phyloP scores from a whole-genome alignment of 2,113 vertebrate genomes.

The Aldabrachelys gigantea region DNA sequence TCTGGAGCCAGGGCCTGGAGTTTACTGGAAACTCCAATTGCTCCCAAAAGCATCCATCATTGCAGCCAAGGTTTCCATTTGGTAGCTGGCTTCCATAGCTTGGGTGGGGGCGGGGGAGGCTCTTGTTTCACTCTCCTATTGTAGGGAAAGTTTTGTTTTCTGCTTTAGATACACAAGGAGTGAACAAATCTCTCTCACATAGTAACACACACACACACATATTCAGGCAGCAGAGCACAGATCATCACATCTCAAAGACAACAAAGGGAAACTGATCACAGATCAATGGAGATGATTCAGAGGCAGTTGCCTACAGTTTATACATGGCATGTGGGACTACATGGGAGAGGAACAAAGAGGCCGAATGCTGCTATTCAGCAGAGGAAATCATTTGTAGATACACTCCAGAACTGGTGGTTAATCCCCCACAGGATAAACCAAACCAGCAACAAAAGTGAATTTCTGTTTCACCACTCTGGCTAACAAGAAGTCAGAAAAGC shows the following conservation, averaged over 20 bases:
- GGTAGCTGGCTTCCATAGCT: not conserved
- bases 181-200: not conserved
- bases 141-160: not conserved
- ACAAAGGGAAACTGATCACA: not conserved
- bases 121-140: not conserved
- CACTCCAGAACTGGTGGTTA: too few relatives aligned
- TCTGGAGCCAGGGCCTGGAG: not conserved
- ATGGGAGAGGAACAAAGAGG: not conserved
- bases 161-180: not conserved
- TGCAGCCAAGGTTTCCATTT: not conserved
- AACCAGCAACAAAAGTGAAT: too few relatives aligned
- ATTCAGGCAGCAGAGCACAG: not conserved
- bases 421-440: too few relatives aligned
- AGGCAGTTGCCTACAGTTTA: not conserved
- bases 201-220: not conserved
- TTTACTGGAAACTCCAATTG: constrained; percentile 77
- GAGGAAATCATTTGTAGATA: fast-evolving
- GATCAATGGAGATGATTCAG: not conserved
- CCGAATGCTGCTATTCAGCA: not conserved
- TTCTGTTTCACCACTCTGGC: too few relatives aligned
- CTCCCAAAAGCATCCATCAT: constrained; percentile 19
- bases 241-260: not conserved
- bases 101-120: fast-evolving
- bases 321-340: not conserved
- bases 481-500: too few relatives aligned